Evolutionary conservation across 2,888 invertebrate genomes (phyloP), one percentile per base, ranked within the genome.

Genomic region (Deroplatys truncata): DNA sequence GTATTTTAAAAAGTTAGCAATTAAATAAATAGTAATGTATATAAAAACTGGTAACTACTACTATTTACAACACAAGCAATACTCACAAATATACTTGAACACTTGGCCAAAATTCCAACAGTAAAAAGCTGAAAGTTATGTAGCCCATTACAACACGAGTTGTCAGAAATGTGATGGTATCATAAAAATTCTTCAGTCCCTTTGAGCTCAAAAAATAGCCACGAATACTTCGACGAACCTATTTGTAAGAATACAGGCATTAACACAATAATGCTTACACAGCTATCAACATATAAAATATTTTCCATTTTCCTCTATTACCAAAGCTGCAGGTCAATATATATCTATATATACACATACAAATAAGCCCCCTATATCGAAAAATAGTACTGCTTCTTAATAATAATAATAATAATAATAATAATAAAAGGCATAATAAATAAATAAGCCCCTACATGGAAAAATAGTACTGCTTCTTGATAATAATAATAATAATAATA

Each of bases 61-160:
- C 16, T 72, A 25, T 72, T 72, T 72, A 72, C 56, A 72, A 72
- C 20, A 72, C 56, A 72, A 72, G 56, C n/a, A 49, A 84, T 85
- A 94, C 96, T 95, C 94, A 98, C 98, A 96, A 96, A 93, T 97
- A 98, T 92, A 98, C 94, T 89, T 95, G 94, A 89, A 98, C 94
- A 92, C 97, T 96, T 82, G 97, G 96, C 93, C 95, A 95, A 92
- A 98, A 96, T 92, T 98, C 98, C 92, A 99, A 95, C 91, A 99
- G 94, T 90, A 99, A 96, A 94, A 99, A 99, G 91, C 98, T 97
- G 93, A 98, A 98, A 85, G 98, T 98, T 89, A 97, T 95, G 93
- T 99, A 99, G 72, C 97, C 97, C 95, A 99, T 96, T 90, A 97
- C 96, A 87, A 98, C 93, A 91, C 98, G 96, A 29, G 98, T 98